Conservation (phyloP, 92 coral and sea anemone species). For the Phenganax marumi region DNA sequence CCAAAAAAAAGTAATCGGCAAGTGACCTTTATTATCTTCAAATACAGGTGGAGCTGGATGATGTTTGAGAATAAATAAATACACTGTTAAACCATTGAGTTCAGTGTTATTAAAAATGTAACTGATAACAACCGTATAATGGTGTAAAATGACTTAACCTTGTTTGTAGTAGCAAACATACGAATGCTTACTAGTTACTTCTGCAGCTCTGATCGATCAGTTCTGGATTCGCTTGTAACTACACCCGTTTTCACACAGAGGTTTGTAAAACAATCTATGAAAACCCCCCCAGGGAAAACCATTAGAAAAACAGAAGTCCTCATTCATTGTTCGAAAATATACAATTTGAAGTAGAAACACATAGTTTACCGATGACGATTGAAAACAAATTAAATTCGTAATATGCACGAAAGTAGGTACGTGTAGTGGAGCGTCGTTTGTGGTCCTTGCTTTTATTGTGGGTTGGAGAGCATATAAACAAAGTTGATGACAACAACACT, state of each 20-base stretch:
- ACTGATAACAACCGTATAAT: too few species aligned
- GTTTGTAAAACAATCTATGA: too few species aligned
- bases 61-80: constrained; percentile 17
- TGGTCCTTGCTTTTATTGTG: not conserved
- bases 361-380: not conserved
- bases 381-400: not conserved
- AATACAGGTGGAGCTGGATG: constrained; percentile 50
- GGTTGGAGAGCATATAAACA: not conserved
- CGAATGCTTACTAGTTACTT: too few species aligned
- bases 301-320: not conserved
- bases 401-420: not conserved
- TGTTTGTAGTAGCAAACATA: too few species aligned
- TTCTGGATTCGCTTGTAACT: too few species aligned
- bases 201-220: too few species aligned
- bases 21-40: constrained; percentile 41
- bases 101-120: not conserved
- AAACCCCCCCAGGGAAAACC: not conserved
- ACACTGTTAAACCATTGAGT: not conserved
- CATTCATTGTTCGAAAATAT: too few species aligned
- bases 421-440: not conserved
- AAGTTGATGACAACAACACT: not conserved
- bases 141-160: too few species aligned
- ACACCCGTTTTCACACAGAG: too few species aligned
- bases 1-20: constrained; percentile 49
- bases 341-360: not conserved